Percentiles rank a stretch among this genome's conserved stretches.
phyloP scores from a whole-genome alignment of 2,113 vertebrate species.

The Channa maculata region DNA sequence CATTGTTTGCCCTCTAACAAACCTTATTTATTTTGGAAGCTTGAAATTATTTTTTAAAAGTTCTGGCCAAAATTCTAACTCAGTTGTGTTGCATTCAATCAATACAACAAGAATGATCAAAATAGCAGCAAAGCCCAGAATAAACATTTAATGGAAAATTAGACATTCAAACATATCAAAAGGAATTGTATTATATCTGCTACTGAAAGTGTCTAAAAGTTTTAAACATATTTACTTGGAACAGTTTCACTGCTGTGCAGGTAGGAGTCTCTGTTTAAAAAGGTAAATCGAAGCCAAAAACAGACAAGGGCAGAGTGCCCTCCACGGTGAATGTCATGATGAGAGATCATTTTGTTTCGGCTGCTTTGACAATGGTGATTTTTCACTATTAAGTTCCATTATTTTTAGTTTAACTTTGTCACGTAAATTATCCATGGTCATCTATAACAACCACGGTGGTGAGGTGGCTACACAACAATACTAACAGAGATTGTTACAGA shows the following conservation, averaged over 20 bases:
- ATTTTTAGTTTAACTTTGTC: conserved; percentile 50
- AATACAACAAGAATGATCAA: background rate
- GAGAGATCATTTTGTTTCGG: conserved; percentile 34
- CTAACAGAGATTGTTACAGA: background rate
- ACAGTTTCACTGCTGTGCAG: background rate
- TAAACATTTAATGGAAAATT: background rate
- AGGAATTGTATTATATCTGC: too few relatives aligned
- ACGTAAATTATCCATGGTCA: conserved; percentile 50
- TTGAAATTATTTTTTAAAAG: conserved; percentile 4
- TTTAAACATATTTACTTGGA: background rate
- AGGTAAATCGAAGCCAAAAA: conserved; percentile 23
- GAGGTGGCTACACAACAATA: conserved; percentile 4
- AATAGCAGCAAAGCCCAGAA: background rate
- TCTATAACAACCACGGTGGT: conserved; percentile 6
- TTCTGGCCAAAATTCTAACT: background rate
- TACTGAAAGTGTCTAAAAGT: background rate
- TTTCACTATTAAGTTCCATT: conserved; percentile 63
- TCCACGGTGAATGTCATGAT: conserved; percentile 12
- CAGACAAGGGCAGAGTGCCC: conserved; percentile 57
- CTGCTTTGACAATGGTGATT: conserved; percentile 52
- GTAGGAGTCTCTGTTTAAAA: background rate
- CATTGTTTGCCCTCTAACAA: background rate
- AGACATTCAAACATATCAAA: background rate
- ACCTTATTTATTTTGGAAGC: background rate
- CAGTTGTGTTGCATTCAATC: background rate